These are phyloP conservation scores for Polypterus bichir DNA, from an alignment of 2,113 vertebrate genomes.

Conservation along the genomic window DNA sequence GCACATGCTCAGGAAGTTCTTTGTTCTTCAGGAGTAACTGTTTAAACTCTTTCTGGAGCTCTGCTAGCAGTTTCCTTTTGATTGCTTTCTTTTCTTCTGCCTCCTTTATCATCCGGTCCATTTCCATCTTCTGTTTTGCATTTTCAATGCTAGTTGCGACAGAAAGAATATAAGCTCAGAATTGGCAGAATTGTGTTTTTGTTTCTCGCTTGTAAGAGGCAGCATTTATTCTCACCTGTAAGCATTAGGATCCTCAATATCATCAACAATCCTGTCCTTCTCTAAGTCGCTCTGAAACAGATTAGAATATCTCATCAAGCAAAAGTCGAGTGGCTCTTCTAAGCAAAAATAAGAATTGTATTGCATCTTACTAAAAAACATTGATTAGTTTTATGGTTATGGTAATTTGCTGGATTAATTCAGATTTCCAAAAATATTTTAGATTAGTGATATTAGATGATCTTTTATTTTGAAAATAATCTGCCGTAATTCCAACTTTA, in stretches of 20 bases:
- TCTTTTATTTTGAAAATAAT: too few relatives aligned
- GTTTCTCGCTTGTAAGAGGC: too few relatives aligned
- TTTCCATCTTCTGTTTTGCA: conserved; percentile 61
- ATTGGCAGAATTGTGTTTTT: too few relatives aligned
- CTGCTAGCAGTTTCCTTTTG: conserved; percentile 45
- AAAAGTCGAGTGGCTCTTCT: too few relatives aligned
- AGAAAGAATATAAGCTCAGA: not conserved
- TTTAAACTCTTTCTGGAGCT: conserved; percentile 48
- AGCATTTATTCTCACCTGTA: conserved; percentile 51
- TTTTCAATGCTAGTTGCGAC: conserved; percentile 61
- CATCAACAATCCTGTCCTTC: conserved; percentile 42
- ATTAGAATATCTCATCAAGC: too few relatives aligned
- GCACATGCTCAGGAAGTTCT: conserved; percentile 60
- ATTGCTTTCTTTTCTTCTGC: conserved; percentile 52
- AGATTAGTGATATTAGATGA: too few relatives aligned
- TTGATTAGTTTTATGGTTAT: too few relatives aligned
- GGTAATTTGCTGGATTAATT: too few relatives aligned
- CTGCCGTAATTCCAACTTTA: too few relatives aligned
- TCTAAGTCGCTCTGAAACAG: conserved; percentile 52
- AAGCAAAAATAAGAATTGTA: too few relatives aligned
- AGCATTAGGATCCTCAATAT: conserved; percentile 69
- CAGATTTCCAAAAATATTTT: too few relatives aligned
- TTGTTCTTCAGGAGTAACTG: conserved; percentile 52
- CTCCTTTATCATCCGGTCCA: conserved; percentile 51
- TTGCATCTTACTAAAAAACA: too few relatives aligned